Base-by-base conservation (phyloP, 2,113 vertebrate species). In the Spilogale gracilis region DNA sequence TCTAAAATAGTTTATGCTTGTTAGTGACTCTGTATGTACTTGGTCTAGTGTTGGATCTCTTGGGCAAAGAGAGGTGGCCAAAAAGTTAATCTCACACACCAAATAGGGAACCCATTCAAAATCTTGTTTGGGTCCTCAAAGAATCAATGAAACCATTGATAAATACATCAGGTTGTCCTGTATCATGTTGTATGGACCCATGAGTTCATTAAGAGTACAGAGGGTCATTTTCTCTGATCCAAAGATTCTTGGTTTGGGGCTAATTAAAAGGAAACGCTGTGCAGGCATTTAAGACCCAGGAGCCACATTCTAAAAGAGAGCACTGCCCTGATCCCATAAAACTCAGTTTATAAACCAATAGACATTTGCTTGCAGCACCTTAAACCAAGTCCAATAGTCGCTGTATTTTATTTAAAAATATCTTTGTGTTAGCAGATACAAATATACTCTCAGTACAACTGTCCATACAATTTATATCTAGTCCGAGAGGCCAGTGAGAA, bases 71-170 rank as follows among this genome's bases (percentile, higher is more conserved):
- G 25, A 61, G 87, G 76, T 54, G 54, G 45, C 76, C 91, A 76
- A 96, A 96, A 87, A 87, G 25, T 58, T 58, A 83, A 76, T 23
- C 52, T 90, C 54, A 78, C 30, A 65, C 13, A 50, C 13, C 45
- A 4, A 96, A 82, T 2, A 71, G 0, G 52, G 79, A 89, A 60
- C n/a, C 48, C 38, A 69, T 43, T 81, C 56, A 90, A 93, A 88
- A 81, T 91, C n/a, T 91, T 95, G 48, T 60, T 93, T 50, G 69
- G 30, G 67, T 89, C 69, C 17, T 92, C 67, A 79, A 60, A 25
- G 9, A 89, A 67, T 73, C 54, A 73, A 52, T 81, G 27, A 92
- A 86, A 89, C 52, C 32, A 56, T 92, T 88, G 45, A 91, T 14
- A 90, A 43, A n/a, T 20, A 91, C 89, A 71, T 84, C 61, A 56